A percentile compares a stretch with the other conserved stretches of the same genome.
These are phyloP conservation scores for Aviceda subcristata DNA, from an alignment of 2,113 vertebrate genomes.

Conservation along the genomic window DNA sequence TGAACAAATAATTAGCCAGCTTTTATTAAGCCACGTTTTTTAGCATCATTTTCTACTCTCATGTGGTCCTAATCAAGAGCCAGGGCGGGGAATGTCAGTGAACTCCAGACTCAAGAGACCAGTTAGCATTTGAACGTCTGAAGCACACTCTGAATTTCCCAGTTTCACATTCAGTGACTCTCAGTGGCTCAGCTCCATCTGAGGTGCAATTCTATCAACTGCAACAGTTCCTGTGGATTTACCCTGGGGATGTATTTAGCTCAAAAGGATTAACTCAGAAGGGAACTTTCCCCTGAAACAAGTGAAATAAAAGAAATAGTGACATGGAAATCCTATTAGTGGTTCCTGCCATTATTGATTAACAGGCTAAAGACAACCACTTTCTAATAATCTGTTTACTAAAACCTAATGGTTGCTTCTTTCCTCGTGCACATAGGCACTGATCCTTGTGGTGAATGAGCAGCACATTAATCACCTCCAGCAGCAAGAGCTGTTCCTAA, in stretches of 20 bases:
- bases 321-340: constrained; percentile 25
- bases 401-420: neutral
- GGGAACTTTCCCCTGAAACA: constrained; percentile 22
- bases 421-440: neutral
- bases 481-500: neutral
- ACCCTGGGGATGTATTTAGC: neutral
- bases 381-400: constrained; percentile 21
- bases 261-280: constrained; percentile 36
- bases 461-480: neutral
- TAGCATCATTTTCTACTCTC: neutral
- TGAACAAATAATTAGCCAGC: neutral
- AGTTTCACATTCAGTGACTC: neutral
- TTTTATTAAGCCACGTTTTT: neutral
- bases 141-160: neutral
- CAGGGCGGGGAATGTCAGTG: neutral
- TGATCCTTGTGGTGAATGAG: neutral
- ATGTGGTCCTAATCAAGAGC: neutral
- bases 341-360: constrained; percentile 10
- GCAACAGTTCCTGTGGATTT: neutral
- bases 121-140: neutral
- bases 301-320: neutral
- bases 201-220: neutral
- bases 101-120: neutral
- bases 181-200: neutral
- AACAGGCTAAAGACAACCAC: neutral